A percentile compares a stretch with the other conserved stretches of the same genome.
Evolutionary conservation across 2,113 vertebrate species (phyloP).

Genomic region (Callospermophilus lateralis): DNA sequence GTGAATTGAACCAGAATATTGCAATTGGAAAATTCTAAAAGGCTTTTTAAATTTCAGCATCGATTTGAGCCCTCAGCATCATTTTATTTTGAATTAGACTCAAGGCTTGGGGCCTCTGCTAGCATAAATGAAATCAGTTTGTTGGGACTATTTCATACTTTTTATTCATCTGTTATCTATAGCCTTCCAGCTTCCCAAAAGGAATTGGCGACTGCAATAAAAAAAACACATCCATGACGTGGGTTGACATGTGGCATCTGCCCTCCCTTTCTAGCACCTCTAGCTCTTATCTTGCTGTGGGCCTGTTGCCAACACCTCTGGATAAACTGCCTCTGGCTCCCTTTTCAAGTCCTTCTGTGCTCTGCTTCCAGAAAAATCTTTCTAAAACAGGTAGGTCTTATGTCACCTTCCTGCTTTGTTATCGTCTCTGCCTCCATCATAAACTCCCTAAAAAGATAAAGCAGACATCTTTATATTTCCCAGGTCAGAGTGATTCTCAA

Average conservation of each 20-base stretch:
- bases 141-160: not conserved
- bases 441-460: not conserved
- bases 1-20: not conserved
- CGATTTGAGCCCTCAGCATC: not conserved
- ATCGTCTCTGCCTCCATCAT: not conserved
- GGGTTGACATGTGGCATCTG: not conserved
- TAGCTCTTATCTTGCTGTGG: slow-evolving; percentile 18
- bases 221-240: not conserved
- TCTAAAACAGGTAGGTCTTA: not conserved
- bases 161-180: slow-evolving; percentile 14
- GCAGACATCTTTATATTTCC: not conserved
- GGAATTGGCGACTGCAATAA: not conserved
- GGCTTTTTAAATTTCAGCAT: not conserved
- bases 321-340: not conserved
- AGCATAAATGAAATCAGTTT: not conserved
- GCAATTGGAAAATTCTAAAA: not conserved
- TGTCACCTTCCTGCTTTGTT: not conserved
- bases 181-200: not conserved
- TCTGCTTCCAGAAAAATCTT: not conserved
- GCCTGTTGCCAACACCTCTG: not conserved
- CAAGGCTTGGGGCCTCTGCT: not conserved
- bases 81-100: not conserved
- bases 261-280: not conserved
- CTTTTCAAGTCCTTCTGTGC: not conserved
- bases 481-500: not conserved